Evolutionary conservation across 2,113 vertebrate species (phyloP).

Genomic region (Phocoena sinus): DNA sequence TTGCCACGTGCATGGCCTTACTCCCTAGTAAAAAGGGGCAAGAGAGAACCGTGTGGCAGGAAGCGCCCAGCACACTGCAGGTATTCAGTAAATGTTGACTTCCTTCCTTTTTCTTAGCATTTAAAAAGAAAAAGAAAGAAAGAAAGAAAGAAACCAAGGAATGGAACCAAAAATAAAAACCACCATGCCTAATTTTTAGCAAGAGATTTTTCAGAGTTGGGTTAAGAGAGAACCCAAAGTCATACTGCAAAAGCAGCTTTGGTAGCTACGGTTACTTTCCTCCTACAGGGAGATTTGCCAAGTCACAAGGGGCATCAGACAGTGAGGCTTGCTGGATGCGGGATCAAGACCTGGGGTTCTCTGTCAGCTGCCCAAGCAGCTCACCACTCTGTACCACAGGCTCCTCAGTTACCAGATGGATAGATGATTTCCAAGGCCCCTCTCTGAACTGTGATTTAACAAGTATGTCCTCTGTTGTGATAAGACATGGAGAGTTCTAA

Average conservation of each 20-base stretch:
- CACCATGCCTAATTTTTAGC: neutral
- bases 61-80: neutral
- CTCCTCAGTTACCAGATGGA: neutral
- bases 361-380: neutral
- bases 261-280: no score
- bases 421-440: neutral
- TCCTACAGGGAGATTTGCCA: neutral
- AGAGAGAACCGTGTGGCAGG: neutral
- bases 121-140: neutral
- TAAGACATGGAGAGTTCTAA: neutral
- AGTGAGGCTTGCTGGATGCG: neutral
- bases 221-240: neutral
- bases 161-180: neutral
- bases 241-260: neutral
- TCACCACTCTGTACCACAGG: neutral
- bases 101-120: neutral
- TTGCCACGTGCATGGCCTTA: neutral
- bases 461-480: neutral
- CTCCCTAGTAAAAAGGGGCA: neutral
- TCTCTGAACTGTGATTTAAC: neutral
- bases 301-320: no score
- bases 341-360: neutral
- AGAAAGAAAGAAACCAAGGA: neutral
- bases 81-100: neutral
- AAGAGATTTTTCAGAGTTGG: neutral